Percentiles rank a stretch among this genome's conserved stretches.
phyloP scores from a whole-genome alignment of 2,797 vertebrate genomes.

The Masticophis lateralis region DNA sequence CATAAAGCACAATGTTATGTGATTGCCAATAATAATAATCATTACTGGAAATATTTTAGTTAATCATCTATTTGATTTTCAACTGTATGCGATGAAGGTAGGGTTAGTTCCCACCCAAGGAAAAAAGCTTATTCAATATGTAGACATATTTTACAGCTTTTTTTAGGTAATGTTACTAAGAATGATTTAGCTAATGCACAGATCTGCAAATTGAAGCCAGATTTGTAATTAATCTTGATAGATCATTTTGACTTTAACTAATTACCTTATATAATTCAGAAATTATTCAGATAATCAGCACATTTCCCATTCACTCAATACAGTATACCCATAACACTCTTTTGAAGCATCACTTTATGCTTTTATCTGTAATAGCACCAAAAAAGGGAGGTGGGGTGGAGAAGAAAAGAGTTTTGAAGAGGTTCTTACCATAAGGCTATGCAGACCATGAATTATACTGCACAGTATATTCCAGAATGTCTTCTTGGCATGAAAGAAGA shows the following conservation, averaged over 20 bases:
- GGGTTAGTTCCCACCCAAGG: not conserved
- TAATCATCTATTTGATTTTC: not conserved
- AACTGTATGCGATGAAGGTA: not conserved
- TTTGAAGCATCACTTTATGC: not conserved
- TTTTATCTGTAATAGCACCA: not conserved
- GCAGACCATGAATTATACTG: not conserved
- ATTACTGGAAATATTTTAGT: not conserved
- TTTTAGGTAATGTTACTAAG: not conserved
- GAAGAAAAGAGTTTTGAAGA: not conserved
- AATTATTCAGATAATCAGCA: conserved; percentile 11
- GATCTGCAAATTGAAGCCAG: not conserved
- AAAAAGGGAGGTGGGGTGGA: not conserved
- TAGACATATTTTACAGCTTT: not conserved
- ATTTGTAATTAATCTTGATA: conserved; percentile 30
- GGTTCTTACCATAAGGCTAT: not conserved
- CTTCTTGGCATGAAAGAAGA: not conserved
- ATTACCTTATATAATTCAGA: conserved; percentile 8
- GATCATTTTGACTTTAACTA: conserved; percentile 29
- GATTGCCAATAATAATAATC: not conserved
- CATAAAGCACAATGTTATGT: not conserved
- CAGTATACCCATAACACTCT: not conserved
- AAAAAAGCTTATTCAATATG: not conserved
- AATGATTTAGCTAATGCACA: not conserved
- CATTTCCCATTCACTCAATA: conserved; percentile 2
- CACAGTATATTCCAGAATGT: not conserved